phyloP scores from a whole-genome alignment of 2,113 vertebrate species.

The Antennarius striatus region DNA sequence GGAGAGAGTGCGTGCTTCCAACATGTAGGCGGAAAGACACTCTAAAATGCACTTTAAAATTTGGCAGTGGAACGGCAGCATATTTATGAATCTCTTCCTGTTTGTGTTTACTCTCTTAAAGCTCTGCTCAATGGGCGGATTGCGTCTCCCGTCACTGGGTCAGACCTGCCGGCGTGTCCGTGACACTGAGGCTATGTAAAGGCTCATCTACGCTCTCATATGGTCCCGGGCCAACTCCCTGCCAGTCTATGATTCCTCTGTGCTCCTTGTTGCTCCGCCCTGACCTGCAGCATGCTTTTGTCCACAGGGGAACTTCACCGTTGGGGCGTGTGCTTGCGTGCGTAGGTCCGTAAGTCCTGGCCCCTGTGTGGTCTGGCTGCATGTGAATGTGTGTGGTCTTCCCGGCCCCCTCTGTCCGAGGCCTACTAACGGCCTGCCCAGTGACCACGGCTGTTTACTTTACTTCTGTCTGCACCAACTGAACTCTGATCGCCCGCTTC shows the following conservation, averaged over 20 bases:
- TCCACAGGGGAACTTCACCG: constrained; percentile 65
- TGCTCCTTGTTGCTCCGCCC: constrained; percentile 53
- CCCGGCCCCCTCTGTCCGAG: constrained; percentile 90
- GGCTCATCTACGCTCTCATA: constrained; percentile 16
- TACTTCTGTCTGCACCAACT: constrained; percentile 98
- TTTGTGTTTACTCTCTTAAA: constrained; percentile 73
- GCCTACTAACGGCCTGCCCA: constrained; percentile 96
- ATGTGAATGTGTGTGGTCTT: constrained; percentile 94
- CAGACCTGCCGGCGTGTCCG: constrained; percentile 22
- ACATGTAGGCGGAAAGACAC: constrained; percentile 48
- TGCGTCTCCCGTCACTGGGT: constrained; percentile 33
- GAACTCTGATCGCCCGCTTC: constrained; percentile 90
- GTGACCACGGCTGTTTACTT: constrained; percentile 99
- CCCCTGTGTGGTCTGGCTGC: constrained; percentile 93
- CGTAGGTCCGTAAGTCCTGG: constrained; percentile 79
- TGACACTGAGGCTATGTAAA: constrained; percentile 15
- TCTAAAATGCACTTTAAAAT: constrained; percentile 60
- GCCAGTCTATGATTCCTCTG: constrained; percentile 67
- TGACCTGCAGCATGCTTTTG: constrained; percentile 67
- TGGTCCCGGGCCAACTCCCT: constrained; percentile 45
- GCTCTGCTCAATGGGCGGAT: constrained; percentile 51
- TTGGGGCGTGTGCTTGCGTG: constrained; percentile 81
- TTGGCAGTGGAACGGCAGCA: constrained; percentile 54
- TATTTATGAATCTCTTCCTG: constrained; percentile 74
- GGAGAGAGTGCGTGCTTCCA: constrained; percentile 49